Evolutionary conservation across 2,797 vertebrate species (phyloP).

Genomic region (Merluccius polli): DNA sequence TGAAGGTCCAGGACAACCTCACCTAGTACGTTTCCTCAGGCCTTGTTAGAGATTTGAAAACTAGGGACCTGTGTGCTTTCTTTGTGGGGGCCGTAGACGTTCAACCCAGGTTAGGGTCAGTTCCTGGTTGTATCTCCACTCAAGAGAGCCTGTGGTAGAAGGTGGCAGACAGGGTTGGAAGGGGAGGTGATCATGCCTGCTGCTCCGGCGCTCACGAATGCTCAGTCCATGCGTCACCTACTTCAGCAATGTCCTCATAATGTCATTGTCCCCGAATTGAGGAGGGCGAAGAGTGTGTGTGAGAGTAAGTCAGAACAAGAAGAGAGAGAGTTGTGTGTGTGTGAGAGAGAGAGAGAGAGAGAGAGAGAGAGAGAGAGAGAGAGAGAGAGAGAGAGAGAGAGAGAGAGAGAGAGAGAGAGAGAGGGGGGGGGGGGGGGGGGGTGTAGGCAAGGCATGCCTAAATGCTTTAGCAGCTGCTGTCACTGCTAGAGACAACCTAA

Average conservation of each 20-base stretch:
- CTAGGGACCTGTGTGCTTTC: not conserved
- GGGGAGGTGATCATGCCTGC: not conserved
- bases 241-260: slow-evolving; percentile 28
- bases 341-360: slow-evolving; percentile 11
- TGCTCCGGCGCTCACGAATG: not conserved
- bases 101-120: not conserved
- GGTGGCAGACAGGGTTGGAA: not conserved
- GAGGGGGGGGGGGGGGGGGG: too few species aligned
- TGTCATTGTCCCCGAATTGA: slow-evolving; percentile 48
- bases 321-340: not conserved
- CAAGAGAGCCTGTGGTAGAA: not conserved
- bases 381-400: slow-evolving; percentile 1
- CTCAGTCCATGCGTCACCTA: slow-evolving; percentile 15
- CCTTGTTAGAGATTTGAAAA: not conserved
- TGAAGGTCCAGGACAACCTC: not conserved
- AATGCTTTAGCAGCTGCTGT: slow-evolving; percentile 75
- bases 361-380: slow-evolving; percentile 31
- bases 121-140: not conserved
- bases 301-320: slow-evolving; percentile 5
- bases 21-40: not conserved
- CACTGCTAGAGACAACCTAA: slow-evolving; percentile 61
- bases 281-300: not conserved
- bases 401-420: too few species aligned
- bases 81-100: not conserved
- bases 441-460: slow-evolving; percentile 33